These are phyloP conservation scores for Agonopterix heracliana DNA, from an alignment of 2,888 invertebrate species.

Conservation along the genomic window DNA sequence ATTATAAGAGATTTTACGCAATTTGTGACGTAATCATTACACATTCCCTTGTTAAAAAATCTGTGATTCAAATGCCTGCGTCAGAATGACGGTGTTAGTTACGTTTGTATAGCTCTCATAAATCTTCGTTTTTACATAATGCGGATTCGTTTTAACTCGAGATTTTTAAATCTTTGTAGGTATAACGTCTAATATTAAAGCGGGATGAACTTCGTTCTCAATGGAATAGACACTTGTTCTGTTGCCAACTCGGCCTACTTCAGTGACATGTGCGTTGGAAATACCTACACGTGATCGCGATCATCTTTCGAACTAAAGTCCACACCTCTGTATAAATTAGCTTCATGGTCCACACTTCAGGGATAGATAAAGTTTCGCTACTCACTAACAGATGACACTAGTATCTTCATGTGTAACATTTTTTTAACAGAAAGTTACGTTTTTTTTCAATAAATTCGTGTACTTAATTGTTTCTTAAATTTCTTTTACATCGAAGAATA, in stretches of 20 bases:
- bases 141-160: too few species aligned
- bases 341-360: slow-evolving; percentile 15
- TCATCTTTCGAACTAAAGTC: slow-evolving; percentile 28
- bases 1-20: too few species aligned
- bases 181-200: slow-evolving; percentile 26
- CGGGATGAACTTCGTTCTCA: slow-evolving; percentile 57
- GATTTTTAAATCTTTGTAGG: too few species aligned
- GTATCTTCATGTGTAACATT: too few species aligned
- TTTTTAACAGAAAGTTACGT: too few species aligned
- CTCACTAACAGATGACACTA: slow-evolving; percentile 55
- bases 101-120: not conserved
- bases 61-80: too few species aligned
- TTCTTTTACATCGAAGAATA: too few species aligned
- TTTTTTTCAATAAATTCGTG: too few species aligned
- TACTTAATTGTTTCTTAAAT: too few species aligned
- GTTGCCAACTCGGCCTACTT: slow-evolving; percentile 58
- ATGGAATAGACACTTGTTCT: slow-evolving; percentile 37
- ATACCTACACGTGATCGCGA: slow-evolving; percentile 39
- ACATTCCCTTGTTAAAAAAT: too few species aligned
- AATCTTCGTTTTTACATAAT: not conserved
- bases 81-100: too few species aligned
- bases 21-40: too few species aligned
- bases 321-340: not conserved
- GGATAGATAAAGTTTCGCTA: slow-evolving; percentile 36
- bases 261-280: slow-evolving; percentile 53